Evolutionary conservation across 2,113 vertebrate genomes (phyloP).

Genomic region (Seriola aureovittata): DNA sequence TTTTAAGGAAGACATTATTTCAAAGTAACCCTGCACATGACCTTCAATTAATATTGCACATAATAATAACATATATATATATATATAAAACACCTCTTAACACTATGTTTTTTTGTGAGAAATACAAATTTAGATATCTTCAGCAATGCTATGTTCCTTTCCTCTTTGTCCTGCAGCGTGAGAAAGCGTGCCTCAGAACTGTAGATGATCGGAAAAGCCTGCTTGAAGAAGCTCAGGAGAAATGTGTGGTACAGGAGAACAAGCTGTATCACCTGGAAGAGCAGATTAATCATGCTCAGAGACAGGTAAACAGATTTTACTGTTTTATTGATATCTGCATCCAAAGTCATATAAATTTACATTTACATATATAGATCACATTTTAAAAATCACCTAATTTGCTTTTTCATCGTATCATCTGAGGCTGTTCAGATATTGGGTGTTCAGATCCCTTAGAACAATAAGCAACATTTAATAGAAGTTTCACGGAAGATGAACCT

Average conservation of each 20-base stretch:
- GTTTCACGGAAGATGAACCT: background rate
- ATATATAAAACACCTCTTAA: too few species aligned
- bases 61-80: too few species aligned
- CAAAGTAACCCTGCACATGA: background rate
- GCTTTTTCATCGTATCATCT: background rate
- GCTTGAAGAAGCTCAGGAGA: slow-evolving; percentile 43
- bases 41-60: background rate
- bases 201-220: slow-evolving; percentile 28
- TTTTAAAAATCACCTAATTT: background rate
- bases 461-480: background rate
- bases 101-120: background rate
- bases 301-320: slow-evolving; percentile 37
- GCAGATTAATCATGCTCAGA: slow-evolving; percentile 38
- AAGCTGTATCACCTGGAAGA: slow-evolving; percentile 61
- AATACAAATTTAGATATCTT: background rate
- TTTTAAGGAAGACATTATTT: background rate
- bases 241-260: slow-evolving; percentile 30
- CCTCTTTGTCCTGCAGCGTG: slow-evolving; percentile 38
- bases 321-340: background rate
- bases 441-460: background rate
- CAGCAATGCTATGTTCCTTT: rapidly evolving
- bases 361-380: background rate
- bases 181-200: slow-evolving; percentile 24
- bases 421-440: background rate
- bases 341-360: background rate